Percentiles rank a stretch among this genome's conserved stretches.
Evolutionary conservation across 1,140 invertebrate species (phyloP).

Genomic region (Hyphantria cunea): DNA sequence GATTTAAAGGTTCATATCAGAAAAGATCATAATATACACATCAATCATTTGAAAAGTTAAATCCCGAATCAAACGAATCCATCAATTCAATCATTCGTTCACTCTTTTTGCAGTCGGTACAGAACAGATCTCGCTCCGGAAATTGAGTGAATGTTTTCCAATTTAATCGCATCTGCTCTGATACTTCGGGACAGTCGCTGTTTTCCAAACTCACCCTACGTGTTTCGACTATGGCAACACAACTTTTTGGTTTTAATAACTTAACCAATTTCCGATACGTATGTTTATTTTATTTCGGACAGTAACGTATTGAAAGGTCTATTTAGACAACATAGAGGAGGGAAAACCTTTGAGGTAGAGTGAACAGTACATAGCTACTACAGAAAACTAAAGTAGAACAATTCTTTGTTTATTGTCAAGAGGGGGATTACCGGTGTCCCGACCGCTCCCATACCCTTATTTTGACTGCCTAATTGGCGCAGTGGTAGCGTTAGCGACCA

Average conservation of each 20-base stretch:
- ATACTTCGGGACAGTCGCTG: slow-evolving; percentile 46
- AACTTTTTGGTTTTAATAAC: slow-evolving; percentile 25
- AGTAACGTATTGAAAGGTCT: no score
- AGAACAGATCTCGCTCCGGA: slow-evolving; percentile 63
- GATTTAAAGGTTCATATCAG: not conserved
- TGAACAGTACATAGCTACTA: no score
- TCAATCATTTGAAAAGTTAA: slow-evolving; percentile 2
- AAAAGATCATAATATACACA: not conserved
- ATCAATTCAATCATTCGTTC: not conserved
- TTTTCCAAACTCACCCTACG: slow-evolving; percentile 27
- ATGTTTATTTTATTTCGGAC: no score
- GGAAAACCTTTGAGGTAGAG: no score
- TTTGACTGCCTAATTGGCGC: no score
- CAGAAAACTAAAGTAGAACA: no score
- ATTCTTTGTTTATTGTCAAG: no score
- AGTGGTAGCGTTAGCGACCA: no score
- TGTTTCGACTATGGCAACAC: slow-evolving; percentile 14
- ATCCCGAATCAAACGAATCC: not conserved
- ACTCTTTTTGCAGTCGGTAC: slow-evolving; percentile 49
- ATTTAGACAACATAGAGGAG: no score
- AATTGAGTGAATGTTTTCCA: slow-evolving; percentile 81
- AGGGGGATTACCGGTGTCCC: no score
- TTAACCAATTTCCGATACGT: slow-evolving; percentile 18
- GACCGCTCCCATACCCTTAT: no score
- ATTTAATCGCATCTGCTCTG: slow-evolving; percentile 77